Base-by-base conservation (phyloP, 2,888 invertebrate species). In the Helobdella robusta region DNA sequence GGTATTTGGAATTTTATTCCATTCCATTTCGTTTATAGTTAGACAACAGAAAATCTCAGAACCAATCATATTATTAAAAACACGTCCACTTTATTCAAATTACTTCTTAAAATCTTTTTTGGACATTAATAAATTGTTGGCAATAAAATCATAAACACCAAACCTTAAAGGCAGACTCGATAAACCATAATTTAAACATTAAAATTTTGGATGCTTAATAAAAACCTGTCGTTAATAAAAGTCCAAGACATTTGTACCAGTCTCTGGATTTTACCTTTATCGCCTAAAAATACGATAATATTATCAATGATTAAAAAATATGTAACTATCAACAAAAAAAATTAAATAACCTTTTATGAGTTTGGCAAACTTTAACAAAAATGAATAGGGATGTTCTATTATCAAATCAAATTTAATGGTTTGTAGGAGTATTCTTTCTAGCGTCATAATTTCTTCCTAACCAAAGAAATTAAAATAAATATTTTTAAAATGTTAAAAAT, bases 241-340 rank as follows among this genome's bases (percentile, higher is more conserved):
- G 95, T 97, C 97, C 97, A 98, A 0, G 95, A 94, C 92, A 94
- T 95, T 81, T 97, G 95, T 0, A 97, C 92, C 88, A 97, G 90
- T 80, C 91, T 92, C 75, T 93, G 89, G 60, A 93, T 81, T 79
- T 92, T 92, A n/a, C 84, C 84, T 78, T 91, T 91, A 76, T 95
- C 94, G 35, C 91, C 85, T 84, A 15, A 15, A 40, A 40, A n/a
- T 20, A 50, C 6, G 23, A n/a, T 20, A 50, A 50, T 8, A 11
- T 28, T 36, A 20, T 8, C 15, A 58, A 30, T 20, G 15, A 23
- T 30, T 6, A 58, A 58, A 8, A 8, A 25, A 30, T 6, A 30
- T 6, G 15, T 15, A 32, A 58, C 4, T n/a, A n/a, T n/a, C n/a
- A n/a, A n/a, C n/a, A n/a, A n/a, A n/a, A n/a, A 20, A 32, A 25